Conservation (phyloP, 2,888 invertebrate genomes). For the Xestobium rufovillosum region DNA sequence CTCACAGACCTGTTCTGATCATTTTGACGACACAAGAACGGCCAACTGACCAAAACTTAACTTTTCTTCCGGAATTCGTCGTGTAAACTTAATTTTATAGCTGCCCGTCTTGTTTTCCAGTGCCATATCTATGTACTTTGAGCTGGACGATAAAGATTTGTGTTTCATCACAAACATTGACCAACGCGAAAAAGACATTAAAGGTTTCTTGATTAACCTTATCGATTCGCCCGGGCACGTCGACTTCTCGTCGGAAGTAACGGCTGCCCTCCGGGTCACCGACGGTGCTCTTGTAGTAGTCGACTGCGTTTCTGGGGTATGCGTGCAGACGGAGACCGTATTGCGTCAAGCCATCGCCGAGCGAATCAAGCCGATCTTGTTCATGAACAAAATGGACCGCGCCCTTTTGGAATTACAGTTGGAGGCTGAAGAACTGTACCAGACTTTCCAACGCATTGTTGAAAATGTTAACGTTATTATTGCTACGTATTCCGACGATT, state of each 20-base stretch:
- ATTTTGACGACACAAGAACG: slow-evolving; percentile 49
- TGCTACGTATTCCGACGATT: slow-evolving; percentile 95
- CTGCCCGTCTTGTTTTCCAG: too few relatives aligned
- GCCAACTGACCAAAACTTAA: slow-evolving; percentile 44
- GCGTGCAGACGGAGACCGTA: slow-evolving; percentile 99
- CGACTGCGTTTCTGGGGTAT: slow-evolving; percentile 99
- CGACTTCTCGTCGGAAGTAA: slow-evolving; percentile 99
- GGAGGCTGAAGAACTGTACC: slow-evolving; percentile 94
- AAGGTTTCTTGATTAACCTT: slow-evolving; percentile 98
- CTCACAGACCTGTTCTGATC: slow-evolving; percentile 40
- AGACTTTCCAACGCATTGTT: slow-evolving; percentile 99
- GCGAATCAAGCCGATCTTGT: slow-evolving; percentile 98
- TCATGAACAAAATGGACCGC: slow-evolving; percentile 99
- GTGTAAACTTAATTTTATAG: too few relatives aligned
- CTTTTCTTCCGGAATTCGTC: slow-evolving; percentile 11
- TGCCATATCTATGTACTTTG: slow-evolving; percentile 99
- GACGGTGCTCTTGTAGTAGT: slow-evolving; percentile 99
- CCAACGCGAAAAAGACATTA: slow-evolving; percentile 83
- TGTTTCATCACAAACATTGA: slow-evolving; percentile 85
- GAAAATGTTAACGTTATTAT: slow-evolving; percentile 99
- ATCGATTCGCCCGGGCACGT: slow-evolving; percentile 99
- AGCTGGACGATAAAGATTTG: slow-evolving; percentile 89
- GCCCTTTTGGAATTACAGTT: slow-evolving; percentile 95
- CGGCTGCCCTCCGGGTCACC: slow-evolving; percentile 98
- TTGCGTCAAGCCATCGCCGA: slow-evolving; percentile 99